Base-by-base conservation (phyloP, 2,888 invertebrate genomes). In the Drosophila pegasa region DNA sequence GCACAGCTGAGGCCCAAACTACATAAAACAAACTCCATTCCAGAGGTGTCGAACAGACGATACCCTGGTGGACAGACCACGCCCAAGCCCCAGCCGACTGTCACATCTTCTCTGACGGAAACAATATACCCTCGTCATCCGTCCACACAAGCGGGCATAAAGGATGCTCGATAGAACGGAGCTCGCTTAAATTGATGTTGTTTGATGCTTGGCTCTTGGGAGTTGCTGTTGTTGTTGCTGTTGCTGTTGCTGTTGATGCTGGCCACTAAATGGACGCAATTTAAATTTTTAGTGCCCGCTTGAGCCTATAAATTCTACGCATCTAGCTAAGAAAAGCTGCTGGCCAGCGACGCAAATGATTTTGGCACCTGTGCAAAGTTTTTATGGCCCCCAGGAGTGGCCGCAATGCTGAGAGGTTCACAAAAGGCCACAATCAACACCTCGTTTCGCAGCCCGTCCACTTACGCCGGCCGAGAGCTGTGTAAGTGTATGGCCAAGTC, bases 251-350 rank as follows among this genome's bases (percentile, higher is more conserved):
- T 62, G 10, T 40, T 56, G 48, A 37, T 50, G 57, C 56, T 57
- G 62, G 41, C 68, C 70, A 86, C 83, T 83, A 83, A 83, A 83
- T 83, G 87, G 84, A 72, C 51, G 81, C 81, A 79, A 84, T 83
- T 83, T 84, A 79, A 83, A 87, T 81, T 87, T 83, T 84, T 87
- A 83, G 81, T 79, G 79, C 81, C 83, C 38, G 47, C 70, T 47
- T 56, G 70, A 66, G 75, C 65, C 84, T 66, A 87, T 87, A 87
- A 83, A 83, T 87, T 79, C 71, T 61, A 64, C 73, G 43, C 69
- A 64, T 59, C 77, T 72, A 75, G 72, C 72, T 22, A 35, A 54
- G 58, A 18, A 33, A 25, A 55, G 31, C 69, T 43, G 55, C 43
- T 40, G 31, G 40, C 45, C 16, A 27, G 51, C 41, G 18, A 47